phyloP scores from a whole-genome alignment of 92 coral and sea anemone genomes.

The Galaxea fascicularis region DNA sequence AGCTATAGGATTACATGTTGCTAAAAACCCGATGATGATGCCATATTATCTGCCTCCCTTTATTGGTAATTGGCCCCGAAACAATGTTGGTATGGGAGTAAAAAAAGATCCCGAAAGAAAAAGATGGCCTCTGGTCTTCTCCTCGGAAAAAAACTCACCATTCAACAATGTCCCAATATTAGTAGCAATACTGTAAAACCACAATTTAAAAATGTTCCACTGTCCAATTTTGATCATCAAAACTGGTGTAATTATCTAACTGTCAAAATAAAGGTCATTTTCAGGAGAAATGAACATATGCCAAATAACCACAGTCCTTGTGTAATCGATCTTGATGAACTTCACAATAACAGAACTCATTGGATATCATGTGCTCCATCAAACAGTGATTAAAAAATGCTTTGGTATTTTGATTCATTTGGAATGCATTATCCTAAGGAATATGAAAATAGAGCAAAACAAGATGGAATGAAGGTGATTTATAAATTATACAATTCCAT shows the following conservation, averaged over 20 bases:
- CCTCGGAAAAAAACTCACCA: too few relatives aligned
- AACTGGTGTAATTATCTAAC: slow-evolving; percentile 5
- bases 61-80: not conserved
- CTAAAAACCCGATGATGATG: not conserved
- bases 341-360: not conserved
- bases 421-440: not conserved
- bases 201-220: not conserved
- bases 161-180: not conserved
- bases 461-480: too few relatives aligned
- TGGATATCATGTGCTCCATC: not conserved
- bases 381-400: not conserved
- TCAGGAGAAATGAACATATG: not conserved
- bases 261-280: not conserved
- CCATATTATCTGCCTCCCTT: not conserved
- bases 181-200: slow-evolving; percentile 3
- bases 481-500: too few relatives aligned
- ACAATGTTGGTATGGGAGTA: not conserved
- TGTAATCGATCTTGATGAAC: not conserved
- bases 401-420: not conserved
- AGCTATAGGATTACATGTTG: too few relatives aligned
- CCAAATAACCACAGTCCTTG: not conserved
- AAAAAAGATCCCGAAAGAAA: not conserved
- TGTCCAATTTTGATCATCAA: not conserved
- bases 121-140: not conserved
- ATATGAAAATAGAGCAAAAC: too few relatives aligned